Percentiles rank a stretch among this genome's conserved stretches.
phyloP scores from a whole-genome alignment of 2,888 invertebrate species.

The Melanophora roralis region DNA sequence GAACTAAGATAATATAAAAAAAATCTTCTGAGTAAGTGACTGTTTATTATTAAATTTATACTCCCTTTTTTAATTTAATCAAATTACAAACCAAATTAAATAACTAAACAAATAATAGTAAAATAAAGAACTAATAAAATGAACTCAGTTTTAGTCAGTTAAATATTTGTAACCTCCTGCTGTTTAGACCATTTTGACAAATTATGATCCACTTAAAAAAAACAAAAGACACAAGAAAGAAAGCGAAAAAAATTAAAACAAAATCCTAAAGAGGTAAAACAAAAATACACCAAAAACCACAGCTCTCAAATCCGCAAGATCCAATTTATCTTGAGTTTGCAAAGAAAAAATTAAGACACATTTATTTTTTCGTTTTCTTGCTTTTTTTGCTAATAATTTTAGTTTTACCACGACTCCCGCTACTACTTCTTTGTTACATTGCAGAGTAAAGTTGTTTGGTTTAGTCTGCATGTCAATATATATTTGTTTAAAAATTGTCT shows the following conservation, averaged over 20 bases:
- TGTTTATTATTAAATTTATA: too few relatives aligned
- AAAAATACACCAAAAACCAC: constrained; percentile 19
- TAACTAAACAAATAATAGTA: neutral
- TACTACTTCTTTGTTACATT: constrained; percentile 18
- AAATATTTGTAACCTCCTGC: constrained; percentile 47
- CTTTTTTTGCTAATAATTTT: neutral
- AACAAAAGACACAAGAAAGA: neutral
- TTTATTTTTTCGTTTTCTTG: constrained; percentile 18
- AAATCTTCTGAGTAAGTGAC: too few relatives aligned
- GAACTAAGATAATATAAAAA: too few relatives aligned
- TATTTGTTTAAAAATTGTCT: constrained; percentile 34
- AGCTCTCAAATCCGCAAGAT: constrained; percentile 29
- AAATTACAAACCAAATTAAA: constrained; percentile 11
- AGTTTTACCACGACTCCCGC: neutral
- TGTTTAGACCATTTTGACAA: constrained; percentile 51
- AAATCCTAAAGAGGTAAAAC: constrained; percentile 34
- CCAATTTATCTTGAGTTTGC: constrained; percentile 17
- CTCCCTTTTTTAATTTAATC: too few relatives aligned
- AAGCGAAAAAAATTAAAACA: constrained; percentile 4
- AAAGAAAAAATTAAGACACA: neutral
- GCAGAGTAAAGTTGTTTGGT: constrained; percentile 5
- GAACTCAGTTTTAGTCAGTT: neutral
- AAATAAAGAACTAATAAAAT: constrained; percentile 9
- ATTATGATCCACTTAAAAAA: constrained; percentile 45
- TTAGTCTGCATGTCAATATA: constrained; percentile 35